These are phyloP conservation scores for Talpa occidentalis DNA, from an alignment of 2,113 vertebrate genomes.

Conservation along the genomic window DNA sequence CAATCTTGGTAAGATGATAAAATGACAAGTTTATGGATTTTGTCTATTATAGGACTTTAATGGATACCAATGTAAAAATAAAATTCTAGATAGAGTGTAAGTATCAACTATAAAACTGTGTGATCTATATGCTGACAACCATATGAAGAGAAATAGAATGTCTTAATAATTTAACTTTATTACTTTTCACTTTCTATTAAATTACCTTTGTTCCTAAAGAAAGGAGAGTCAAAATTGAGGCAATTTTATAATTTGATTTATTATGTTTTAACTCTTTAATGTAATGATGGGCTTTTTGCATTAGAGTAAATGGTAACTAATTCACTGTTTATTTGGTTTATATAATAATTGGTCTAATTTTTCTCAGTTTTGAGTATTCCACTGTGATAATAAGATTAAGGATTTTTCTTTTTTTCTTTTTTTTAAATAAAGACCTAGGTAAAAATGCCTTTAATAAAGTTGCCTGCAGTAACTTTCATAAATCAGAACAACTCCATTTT, in stretches of 20 bases:
- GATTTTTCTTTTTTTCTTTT: no score
- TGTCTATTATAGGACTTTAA: background rate
- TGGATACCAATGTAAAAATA: slow-evolving; percentile 29
- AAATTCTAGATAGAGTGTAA: slow-evolving; percentile 2
- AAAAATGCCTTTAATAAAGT: slow-evolving; percentile 46
- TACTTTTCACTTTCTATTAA: slow-evolving; percentile 21
- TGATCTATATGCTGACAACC: background rate
- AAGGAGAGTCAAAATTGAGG: background rate
- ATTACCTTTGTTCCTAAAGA: slow-evolving; percentile 24
- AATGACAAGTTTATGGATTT: background rate
- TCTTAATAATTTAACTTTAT: slow-evolving; percentile 33
- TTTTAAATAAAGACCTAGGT: background rate
- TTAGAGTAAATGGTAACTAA: slow-evolving; percentile 26
- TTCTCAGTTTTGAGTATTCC: background rate
- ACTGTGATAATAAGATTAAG: slow-evolving; percentile 19
- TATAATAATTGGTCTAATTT: background rate
- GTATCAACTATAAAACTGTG: background rate
- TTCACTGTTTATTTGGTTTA: no score
- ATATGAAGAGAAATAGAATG: background rate
- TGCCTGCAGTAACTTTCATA: background rate
- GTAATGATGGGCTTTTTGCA: slow-evolving; percentile 11
- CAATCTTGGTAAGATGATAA: background rate
- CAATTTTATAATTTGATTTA: slow-evolving; percentile 28
- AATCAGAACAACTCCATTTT: background rate
- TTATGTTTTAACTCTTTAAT: slow-evolving; percentile 32